Conservation (phyloP, 1,140 invertebrate genomes). For the Laodelphax striatellus region DNA sequence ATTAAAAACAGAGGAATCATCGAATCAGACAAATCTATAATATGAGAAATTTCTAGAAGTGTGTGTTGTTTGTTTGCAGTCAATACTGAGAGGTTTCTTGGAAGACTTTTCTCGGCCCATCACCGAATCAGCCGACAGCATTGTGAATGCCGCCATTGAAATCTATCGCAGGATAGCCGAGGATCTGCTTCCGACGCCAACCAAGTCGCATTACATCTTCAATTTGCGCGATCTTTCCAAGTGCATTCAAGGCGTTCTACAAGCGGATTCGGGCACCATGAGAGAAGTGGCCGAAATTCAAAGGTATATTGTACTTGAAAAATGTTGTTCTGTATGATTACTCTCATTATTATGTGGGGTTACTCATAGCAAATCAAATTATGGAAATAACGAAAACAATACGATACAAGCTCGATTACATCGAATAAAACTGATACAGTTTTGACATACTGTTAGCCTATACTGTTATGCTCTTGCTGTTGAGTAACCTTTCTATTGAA, state of each 20-base stretch:
- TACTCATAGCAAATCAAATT: background rate
- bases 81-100: slow-evolving; percentile 65
- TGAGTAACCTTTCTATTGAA: too few species aligned
- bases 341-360: background rate
- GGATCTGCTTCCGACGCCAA: slow-evolving; percentile 72
- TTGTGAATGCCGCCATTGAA: slow-evolving; percentile 68
- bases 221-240: slow-evolving; percentile 83
- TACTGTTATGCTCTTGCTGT: too few species aligned
- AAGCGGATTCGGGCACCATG: slow-evolving; percentile 51
- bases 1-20: too few species aligned
- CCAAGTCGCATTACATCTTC: slow-evolving; percentile 86
- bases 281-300: slow-evolving; percentile 49
- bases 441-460: too few species aligned
- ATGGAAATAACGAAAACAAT: too few species aligned
- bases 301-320: slow-evolving; percentile 38
- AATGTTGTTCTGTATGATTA: too few species aligned
- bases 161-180: slow-evolving; percentile 65
- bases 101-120: slow-evolving; percentile 60
- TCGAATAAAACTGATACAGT: too few species aligned
- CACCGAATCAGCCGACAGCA: slow-evolving; percentile 49
- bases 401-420: too few species aligned
- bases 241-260: slow-evolving; percentile 74
- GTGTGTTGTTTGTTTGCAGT: slow-evolving; percentile 30
- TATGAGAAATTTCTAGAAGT: too few species aligned
- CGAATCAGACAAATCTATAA: too few species aligned